A percentile compares a stretch with the other conserved stretches of the same genome.
Evolutionary conservation across 2,888 invertebrate species (phyloP).

Genomic region (Drosophila buzzatii): DNA sequence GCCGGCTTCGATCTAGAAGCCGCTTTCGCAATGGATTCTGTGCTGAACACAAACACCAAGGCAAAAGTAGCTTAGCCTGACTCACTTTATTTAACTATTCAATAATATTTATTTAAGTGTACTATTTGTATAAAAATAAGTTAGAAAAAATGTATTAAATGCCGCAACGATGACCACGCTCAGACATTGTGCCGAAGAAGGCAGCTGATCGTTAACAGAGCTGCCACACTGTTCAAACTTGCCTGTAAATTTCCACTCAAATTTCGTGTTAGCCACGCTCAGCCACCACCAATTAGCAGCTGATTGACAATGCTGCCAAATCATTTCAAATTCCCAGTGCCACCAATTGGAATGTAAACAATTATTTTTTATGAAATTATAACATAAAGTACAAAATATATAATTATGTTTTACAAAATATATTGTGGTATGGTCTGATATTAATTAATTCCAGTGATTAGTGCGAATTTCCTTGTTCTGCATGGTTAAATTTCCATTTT

Average conservation of each 20-base stretch:
- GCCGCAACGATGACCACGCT: slow-evolving; percentile 22
- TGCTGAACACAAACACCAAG: slow-evolving; percentile 83
- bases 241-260: not conserved
- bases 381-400: not conserved
- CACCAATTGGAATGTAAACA: not conserved
- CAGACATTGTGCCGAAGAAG: slow-evolving; percentile 8
- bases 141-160: slow-evolving; percentile 11
- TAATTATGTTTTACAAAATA: not conserved
- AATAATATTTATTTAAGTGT: slow-evolving; percentile 1
- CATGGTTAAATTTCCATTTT: not conserved
- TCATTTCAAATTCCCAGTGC: not conserved
- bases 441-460: not conserved
- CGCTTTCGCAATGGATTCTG: slow-evolving; percentile 84
- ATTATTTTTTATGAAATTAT: not conserved
- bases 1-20: slow-evolving; percentile 61
- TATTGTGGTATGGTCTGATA: not conserved
- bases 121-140: slow-evolving; percentile 6
- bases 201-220: slow-evolving; percentile 34
- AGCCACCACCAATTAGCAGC: not conserved
- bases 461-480: not conserved
- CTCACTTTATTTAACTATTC: slow-evolving; percentile 11
- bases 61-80: slow-evolving; percentile 78
- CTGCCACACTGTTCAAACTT: slow-evolving; percentile 16
- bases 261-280: not conserved
- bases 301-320: not conserved